Evolutionary conservation across 2,888 invertebrate genomes (phyloP).

Genomic region (Apamea anceps): DNA sequence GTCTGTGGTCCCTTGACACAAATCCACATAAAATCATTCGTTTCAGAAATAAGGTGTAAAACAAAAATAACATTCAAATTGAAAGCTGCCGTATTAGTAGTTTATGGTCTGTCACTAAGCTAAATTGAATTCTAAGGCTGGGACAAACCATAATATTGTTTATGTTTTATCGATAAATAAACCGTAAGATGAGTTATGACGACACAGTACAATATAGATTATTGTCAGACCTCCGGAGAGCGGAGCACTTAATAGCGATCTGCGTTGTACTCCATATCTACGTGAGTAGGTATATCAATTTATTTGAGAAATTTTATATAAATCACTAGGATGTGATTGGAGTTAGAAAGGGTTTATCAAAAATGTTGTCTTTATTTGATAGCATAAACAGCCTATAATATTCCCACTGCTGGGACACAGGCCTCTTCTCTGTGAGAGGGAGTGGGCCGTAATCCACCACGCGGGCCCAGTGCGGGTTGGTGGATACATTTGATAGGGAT

Average conservation of each 20-base stretch:
- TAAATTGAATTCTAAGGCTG: conserved; percentile 58
- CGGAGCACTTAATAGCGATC: conserved; percentile 47
- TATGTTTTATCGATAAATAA: conserved; percentile 54
- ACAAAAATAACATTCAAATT: conserved; percentile 34
- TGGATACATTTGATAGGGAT: no score
- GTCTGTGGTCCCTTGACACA: background rate
- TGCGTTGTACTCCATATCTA: conserved; percentile 19
- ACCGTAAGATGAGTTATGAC: conserved; percentile 53
- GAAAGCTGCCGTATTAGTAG: conserved; percentile 22
- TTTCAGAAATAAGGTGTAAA: background rate
- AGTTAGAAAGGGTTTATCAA: background rate
- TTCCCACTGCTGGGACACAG: no score
- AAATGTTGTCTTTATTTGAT: background rate
- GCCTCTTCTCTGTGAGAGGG: no score
- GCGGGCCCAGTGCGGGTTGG: no score
- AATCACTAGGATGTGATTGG: background rate
- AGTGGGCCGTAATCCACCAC: no score
- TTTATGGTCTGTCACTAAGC: conserved; percentile 42
- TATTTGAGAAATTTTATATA: conserved; percentile 2
- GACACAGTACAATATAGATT: conserved; percentile 56
- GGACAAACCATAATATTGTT: conserved; percentile 62
- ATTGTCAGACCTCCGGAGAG: conserved; percentile 63
- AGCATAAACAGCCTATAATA: no score
- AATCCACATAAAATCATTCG: background rate
- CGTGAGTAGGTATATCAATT: conserved; percentile 16